A percentile compares a stretch with the other conserved stretches of the same genome.
These are phyloP conservation scores for Tapera naevia DNA, from an alignment of 2,797 vertebrate genomes.

Conservation along the genomic window DNA sequence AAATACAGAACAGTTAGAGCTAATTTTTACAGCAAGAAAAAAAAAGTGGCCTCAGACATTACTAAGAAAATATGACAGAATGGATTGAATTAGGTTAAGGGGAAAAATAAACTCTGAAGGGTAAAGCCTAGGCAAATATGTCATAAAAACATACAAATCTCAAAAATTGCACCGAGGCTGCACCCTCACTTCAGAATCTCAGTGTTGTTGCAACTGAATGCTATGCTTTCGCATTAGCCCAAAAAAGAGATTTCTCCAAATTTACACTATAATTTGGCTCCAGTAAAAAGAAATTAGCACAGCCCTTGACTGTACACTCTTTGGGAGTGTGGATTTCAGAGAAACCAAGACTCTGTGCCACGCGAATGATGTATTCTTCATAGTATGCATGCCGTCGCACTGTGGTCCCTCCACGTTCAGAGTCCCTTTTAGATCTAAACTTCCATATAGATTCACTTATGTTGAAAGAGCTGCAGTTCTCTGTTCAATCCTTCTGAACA, in stretches of 20 bases:
- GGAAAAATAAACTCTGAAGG: slow-evolving; percentile 11
- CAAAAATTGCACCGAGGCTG: background rate
- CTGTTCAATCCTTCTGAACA: slow-evolving; percentile 17
- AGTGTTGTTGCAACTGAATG: background rate
- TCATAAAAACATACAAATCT: background rate
- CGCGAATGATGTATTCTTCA: background rate
- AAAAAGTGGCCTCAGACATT: background rate
- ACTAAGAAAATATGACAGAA: slow-evolving; percentile 39
- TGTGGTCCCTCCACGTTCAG: accelerated
- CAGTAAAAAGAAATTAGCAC: background rate
- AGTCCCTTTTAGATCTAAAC: background rate
- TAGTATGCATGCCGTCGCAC: background rate
- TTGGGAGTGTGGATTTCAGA: background rate
- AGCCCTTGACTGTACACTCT: background rate
- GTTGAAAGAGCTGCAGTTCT: slow-evolving; percentile 7
- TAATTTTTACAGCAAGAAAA: slow-evolving; percentile 14
- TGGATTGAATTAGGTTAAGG: slow-evolving; percentile 39
- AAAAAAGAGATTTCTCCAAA: background rate
- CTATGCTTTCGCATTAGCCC: background rate
- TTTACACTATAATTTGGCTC: background rate
- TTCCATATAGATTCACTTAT: background rate
- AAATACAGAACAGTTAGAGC: slow-evolving; percentile 24
- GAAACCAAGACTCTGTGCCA: background rate
- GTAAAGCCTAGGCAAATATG: background rate
- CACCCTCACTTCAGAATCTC: background rate